Evolutionary conservation across 2,797 vertebrate species (phyloP).

Genomic region (Kryptolebias ocellatus): DNA sequence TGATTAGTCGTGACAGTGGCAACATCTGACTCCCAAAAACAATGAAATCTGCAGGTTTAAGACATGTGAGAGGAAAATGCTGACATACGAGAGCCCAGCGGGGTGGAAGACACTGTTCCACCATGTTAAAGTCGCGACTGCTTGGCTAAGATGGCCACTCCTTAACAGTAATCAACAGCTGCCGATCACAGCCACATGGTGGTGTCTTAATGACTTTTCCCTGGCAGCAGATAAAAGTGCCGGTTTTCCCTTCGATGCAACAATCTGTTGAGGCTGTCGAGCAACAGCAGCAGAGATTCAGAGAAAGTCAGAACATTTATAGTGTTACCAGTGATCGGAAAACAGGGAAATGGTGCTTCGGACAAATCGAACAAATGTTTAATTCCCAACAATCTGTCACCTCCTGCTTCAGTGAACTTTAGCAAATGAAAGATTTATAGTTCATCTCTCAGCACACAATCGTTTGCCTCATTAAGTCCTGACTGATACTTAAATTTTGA

Average conservation of each 20-base stretch:
- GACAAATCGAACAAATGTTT: no score
- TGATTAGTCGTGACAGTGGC: constrained; percentile 32
- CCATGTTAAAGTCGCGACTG: constrained; percentile 31
- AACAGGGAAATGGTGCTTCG: not conserved
- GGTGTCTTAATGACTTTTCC: constrained; percentile 55
- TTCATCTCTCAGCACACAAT: not conserved
- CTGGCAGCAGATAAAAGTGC: constrained; percentile 45
- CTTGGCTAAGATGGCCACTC: constrained; percentile 36
- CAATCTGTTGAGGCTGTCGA: constrained; percentile 25
- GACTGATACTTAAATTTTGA: no score
- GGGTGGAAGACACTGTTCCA: constrained; percentile 40
- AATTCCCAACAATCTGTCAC: no score
- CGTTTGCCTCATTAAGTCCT: not conserved
- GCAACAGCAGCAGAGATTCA: constrained; percentile 1
- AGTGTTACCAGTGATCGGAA: not conserved
- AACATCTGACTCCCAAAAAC: constrained; percentile 13
- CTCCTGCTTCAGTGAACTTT: no score
- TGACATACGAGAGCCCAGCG: constrained; percentile 29
- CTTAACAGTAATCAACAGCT: constrained; percentile 54
- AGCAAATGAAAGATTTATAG: not conserved
- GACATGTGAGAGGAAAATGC: constrained; percentile 7
- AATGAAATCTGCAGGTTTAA: constrained; percentile 10
- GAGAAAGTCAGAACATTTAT: not conserved
- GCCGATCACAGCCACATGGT: constrained; percentile 35
- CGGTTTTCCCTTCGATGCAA: constrained; percentile 13